phyloP scores from a whole-genome alignment of 2,797 vertebrate genomes.

The Remorina albescens region DNA sequence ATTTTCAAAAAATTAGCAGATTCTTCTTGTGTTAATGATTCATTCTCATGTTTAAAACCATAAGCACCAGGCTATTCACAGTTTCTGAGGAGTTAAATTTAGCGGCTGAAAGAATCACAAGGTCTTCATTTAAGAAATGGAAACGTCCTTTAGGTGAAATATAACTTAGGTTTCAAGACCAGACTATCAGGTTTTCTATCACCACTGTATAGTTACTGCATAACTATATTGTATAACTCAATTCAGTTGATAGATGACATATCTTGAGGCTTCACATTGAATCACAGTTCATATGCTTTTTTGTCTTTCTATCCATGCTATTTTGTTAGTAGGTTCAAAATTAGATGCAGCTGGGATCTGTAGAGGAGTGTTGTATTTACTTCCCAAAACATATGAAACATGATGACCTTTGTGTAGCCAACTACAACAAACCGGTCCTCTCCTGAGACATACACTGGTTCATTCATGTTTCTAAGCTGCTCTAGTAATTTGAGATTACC shows the following conservation, averaged over 20 bases:
- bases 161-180: not conserved
- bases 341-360: not conserved
- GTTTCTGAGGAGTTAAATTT: constrained; percentile 4
- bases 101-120: not conserved
- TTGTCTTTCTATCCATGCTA: not conserved
- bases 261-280: not conserved
- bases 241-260: no score
- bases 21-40: not conserved
- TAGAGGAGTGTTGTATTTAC: constrained; percentile 24
- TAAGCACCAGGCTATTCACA: constrained; percentile 42
- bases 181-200: not conserved
- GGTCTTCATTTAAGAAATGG: not conserved
- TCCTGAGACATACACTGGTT: constrained; percentile 48
- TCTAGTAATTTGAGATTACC: constrained; percentile 68
- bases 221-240: no score
- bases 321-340: not conserved
- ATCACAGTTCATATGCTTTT: not conserved
- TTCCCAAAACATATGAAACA: constrained; percentile 35
- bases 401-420: constrained; percentile 55
- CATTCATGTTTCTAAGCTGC: constrained; percentile 64
- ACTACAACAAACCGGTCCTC: constrained; percentile 41
- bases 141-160: not conserved
- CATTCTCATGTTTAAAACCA: constrained; percentile 4
- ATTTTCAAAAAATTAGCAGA: constrained; percentile 7
- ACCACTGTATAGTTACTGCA: not conserved